Conservation (phyloP, 1,140 invertebrate genomes). For the Samia ricini region DNA sequence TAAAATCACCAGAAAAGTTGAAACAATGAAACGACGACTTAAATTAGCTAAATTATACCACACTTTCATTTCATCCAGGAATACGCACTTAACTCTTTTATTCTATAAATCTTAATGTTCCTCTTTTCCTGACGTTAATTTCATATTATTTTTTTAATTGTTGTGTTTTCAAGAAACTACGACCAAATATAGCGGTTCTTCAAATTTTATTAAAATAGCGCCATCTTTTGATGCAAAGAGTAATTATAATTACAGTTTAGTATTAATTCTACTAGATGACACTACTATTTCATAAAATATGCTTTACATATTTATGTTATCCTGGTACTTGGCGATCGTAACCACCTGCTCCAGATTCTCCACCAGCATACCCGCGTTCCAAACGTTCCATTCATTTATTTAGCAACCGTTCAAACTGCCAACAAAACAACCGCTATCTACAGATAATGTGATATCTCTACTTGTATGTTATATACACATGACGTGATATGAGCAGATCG, state of each 20-base stretch:
- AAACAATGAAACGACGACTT: no score
- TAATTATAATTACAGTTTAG: background rate
- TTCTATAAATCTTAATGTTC: background rate
- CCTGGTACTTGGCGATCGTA: constrained; percentile 72
- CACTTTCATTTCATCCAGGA: background rate
- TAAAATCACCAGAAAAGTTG: no score
- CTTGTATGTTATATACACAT: no score
- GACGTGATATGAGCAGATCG: no score
- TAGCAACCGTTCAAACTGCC: background rate
- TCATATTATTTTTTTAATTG: background rate
- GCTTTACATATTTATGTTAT: constrained; percentile 30
- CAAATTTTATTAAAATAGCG: background rate
- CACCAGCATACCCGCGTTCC: constrained; percentile 64
- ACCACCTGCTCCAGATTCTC: constrained; percentile 75
- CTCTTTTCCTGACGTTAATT: no score
- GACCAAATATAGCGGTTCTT: no score
- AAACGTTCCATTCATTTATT: constrained; percentile 51
- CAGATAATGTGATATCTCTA: no score
- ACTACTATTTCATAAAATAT: background rate
- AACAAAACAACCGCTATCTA: no score
- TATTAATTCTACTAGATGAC: constrained; percentile 31
- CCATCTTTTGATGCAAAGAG: constrained; percentile 8
- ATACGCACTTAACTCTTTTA: background rate
- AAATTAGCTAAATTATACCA: no score
- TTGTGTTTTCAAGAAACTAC: no score